A percentile compares a stretch with the other conserved stretches of the same genome.
Evolutionary conservation across 1,140 invertebrate species (phyloP).

Genomic region (Cyrtorhinus lividipennis): DNA sequence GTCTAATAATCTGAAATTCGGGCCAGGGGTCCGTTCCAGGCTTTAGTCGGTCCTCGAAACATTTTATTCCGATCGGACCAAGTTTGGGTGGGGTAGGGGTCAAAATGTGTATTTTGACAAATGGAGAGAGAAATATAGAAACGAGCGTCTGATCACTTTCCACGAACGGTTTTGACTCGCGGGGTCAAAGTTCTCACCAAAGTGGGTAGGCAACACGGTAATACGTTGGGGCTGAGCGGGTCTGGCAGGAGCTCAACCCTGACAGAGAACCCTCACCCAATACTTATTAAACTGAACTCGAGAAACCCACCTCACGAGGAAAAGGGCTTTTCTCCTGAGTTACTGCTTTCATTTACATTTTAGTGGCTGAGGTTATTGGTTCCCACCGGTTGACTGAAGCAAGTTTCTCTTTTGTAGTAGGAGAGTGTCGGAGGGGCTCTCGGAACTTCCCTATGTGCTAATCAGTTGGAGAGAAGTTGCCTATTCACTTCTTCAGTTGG

Average conservation of each 20-base stretch:
- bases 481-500: background rate
- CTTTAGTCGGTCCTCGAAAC: too few species aligned
- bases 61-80: too few species aligned
- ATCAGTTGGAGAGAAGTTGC: background rate
- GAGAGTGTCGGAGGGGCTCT: background rate
- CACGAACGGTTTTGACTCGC: too few species aligned
- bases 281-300: conserved; percentile 5
- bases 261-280: background rate
- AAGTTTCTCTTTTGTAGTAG: conserved; percentile 2
- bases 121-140: too few species aligned
- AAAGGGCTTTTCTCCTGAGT: conserved; percentile 1
- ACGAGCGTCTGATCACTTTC: too few species aligned
- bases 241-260: background rate
- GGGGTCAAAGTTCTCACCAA: too few species aligned
- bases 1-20: too few species aligned
- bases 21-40: too few species aligned
- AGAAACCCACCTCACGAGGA: background rate
- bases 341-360: conserved; percentile 10
- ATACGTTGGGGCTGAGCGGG: too few species aligned
- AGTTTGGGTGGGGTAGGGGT: too few species aligned
- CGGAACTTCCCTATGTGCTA: background rate
- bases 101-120: too few species aligned
- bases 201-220: too few species aligned
- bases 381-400: conserved; percentile 1
- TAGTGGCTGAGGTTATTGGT: conserved; percentile 7